Conservation (phyloP, 2,888 invertebrate genomes). For the Hemaris fuciformis region DNA sequence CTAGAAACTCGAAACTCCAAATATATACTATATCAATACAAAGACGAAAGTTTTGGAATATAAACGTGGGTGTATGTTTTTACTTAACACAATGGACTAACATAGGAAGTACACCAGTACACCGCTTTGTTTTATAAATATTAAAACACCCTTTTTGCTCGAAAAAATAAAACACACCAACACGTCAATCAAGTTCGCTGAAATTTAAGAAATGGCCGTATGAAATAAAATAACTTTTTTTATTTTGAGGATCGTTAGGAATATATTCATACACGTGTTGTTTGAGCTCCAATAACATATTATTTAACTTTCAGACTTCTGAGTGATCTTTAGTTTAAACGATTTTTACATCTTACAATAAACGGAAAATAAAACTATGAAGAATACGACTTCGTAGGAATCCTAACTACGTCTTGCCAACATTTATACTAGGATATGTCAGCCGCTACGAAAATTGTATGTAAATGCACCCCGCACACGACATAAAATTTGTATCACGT, state of each 20-base stretch:
- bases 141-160: neutral
- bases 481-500: conserved; percentile 21
- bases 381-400: conserved; percentile 16
- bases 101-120: too few species aligned
- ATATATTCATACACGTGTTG: neutral
- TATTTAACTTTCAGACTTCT: neutral
- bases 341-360: neutral
- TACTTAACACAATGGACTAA: too few species aligned
- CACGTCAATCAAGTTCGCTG: neutral
- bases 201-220: neutral
- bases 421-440: conserved; percentile 21
- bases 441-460: conserved; percentile 25
- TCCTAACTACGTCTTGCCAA: conserved; percentile 12
- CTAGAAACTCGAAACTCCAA: too few species aligned
- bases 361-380: conserved; percentile 20
- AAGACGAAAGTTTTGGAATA: too few species aligned
- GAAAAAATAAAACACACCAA: neutral
- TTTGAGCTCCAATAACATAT: neutral
- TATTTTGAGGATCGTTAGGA: neutral
- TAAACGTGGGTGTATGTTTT: too few species aligned
- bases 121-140: neutral
- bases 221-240: neutral
- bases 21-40: too few species aligned
- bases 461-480: conserved; percentile 25
- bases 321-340: neutral